Conservation (phyloP, 1,140 invertebrate genomes). For the Heliconius melpomene region DNA sequence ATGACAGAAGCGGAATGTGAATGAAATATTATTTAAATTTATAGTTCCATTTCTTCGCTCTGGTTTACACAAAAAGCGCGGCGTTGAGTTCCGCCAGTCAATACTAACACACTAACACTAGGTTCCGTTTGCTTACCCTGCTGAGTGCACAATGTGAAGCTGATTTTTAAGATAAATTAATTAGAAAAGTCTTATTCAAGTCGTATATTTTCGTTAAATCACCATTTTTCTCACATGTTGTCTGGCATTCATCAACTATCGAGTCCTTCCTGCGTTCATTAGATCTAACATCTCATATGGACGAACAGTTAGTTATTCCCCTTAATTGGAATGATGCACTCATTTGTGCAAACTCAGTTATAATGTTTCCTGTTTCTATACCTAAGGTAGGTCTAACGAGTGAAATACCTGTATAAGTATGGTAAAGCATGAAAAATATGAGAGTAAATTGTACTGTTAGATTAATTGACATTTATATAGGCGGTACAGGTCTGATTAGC, state of each 20-base stretch:
- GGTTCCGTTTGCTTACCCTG: no score
- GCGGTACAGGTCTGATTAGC: neutral
- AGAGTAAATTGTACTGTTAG: slow-evolving; percentile 6
- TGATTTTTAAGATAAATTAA: no score
- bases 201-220: slow-evolving; percentile 1
- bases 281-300: slow-evolving; percentile 39
- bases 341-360: slow-evolving; percentile 48
- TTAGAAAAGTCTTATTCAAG: no score
- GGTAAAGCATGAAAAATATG: slow-evolving; percentile 9
- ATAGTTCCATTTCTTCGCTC: no score
- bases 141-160: no score
- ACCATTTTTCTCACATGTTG: slow-evolving; percentile 28
- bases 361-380: slow-evolving; percentile 40
- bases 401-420: slow-evolving; percentile 14
- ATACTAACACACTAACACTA: no score
- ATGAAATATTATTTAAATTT: no score
- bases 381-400: slow-evolving; percentile 3
- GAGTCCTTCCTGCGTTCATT: slow-evolving; percentile 52
- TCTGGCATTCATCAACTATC: slow-evolving; percentile 13
- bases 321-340: slow-evolving; percentile 46
- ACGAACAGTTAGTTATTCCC: slow-evolving; percentile 34
- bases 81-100: no score
- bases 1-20: no score
- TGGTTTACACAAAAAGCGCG: no score
- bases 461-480: neutral